Evolutionary conservation across 2,797 vertebrate genomes (phyloP).

Genomic region (Chiloscyllium punctatum): DNA sequence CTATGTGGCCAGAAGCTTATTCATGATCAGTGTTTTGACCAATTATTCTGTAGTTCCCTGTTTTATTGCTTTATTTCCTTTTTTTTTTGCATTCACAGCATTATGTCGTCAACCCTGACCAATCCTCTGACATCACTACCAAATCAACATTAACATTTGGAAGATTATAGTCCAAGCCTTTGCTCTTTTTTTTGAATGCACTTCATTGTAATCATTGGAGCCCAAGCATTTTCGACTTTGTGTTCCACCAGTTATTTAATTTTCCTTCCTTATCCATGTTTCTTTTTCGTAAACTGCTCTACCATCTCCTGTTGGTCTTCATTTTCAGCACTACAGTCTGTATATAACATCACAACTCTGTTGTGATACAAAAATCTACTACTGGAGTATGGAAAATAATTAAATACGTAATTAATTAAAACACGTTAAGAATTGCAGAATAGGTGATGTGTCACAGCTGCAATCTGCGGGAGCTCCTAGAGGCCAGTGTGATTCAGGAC

Average conservation of each 20-base stretch:
- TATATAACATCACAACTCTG: neutral
- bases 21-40: neutral
- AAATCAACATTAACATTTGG: neutral
- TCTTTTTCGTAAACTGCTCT: neutral
- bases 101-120: neutral
- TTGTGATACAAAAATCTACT: neutral
- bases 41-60: neutral
- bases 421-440: too few relatives aligned
- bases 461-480: too few relatives aligned
- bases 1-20: neutral
- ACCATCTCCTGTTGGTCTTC: neutral
- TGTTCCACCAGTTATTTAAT: neutral
- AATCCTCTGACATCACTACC: neutral
- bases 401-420: too few relatives aligned
- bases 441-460: too few relatives aligned
- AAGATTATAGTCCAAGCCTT: neutral
- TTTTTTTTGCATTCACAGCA: neutral
- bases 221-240: neutral
- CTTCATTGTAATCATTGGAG: neutral
- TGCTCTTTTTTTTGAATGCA: neutral
- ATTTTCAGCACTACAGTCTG: neutral
- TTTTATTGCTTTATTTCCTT: neutral
- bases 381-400: neutral
- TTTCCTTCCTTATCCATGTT: neutral
- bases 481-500: too few relatives aligned